phyloP scores from a whole-genome alignment of 2,113 vertebrate genomes.

The Tauraco erythrolophus region DNA sequence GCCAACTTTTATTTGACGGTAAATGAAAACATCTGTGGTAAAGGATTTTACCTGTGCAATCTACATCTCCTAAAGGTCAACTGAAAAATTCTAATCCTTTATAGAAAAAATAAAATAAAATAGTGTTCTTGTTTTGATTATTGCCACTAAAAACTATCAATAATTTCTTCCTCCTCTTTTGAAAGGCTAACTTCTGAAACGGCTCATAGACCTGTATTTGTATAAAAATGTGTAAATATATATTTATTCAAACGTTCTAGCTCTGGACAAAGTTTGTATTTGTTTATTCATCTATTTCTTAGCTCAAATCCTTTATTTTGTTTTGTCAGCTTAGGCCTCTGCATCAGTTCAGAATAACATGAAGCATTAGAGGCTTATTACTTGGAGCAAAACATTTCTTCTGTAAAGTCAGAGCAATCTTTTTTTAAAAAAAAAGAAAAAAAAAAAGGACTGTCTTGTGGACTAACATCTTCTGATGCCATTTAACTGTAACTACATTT shows the following conservation, averaged over 20 bases:
- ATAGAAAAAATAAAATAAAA: background rate
- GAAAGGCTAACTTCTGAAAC: background rate
- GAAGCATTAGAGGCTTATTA: background rate
- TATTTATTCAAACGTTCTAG: background rate
- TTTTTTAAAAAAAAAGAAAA: background rate
- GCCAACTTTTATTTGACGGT: background rate
- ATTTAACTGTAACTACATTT: slow-evolving; percentile 13
- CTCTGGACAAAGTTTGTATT: background rate
- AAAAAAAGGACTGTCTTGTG: background rate
- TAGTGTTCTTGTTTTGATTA: background rate
- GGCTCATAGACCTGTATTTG: background rate
- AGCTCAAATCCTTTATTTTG: background rate
- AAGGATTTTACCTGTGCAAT: background rate
- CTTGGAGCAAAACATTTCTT: background rate
- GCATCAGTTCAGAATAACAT: background rate
- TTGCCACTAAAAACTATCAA: background rate
- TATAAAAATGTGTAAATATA: background rate
- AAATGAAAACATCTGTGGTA: background rate
- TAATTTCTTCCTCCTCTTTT: background rate
- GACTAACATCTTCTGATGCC: background rate
- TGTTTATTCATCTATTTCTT: background rate
- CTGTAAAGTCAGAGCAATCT: background rate
- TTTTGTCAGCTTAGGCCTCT: background rate
- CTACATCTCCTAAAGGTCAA: background rate
- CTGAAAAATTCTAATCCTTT: background rate